Base-by-base conservation (phyloP, 2,113 vertebrate genomes). In the Recurvirostra avosetta region DNA sequence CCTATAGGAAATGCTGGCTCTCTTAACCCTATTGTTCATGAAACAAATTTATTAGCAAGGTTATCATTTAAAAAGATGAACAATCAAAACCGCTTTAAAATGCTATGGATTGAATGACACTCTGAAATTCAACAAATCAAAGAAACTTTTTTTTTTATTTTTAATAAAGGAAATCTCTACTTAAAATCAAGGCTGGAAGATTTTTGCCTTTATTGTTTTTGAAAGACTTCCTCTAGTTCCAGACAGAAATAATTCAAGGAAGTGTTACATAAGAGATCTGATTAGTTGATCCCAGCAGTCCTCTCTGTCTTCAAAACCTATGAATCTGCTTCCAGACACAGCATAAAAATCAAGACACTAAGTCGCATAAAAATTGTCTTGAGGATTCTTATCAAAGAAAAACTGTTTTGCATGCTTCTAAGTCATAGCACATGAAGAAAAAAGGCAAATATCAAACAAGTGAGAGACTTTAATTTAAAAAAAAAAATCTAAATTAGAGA, bases 211-310 rank as follows among this genome's bases (percentile, higher is more conserved):
- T 83, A 62, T 77, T 92, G 63, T 91, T 94, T 95, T 85, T 92
- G 55, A 94, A 97, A 87, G 65, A 85, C 40, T 91, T 96, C 94
- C 91, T 96, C 56, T 85, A 81, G 80, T 68, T 94, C 52, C 61
- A 94, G 61, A 81, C 56, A 94, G 91, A 91, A 96, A 94, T 96
- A 97, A 96, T 95, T 94, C 86, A 92, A 92, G 91, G 95, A 97
- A 96, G 77, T 95, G 81, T 96, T 94, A 82, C 65, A 87, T 87
- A 97, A 96, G 43, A 87, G 34, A 90, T 61, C 70, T 82, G 77
- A 92, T 78, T 61, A 89, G 77, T 40, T 81, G 61, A 94, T 81
- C 38, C 50, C 65, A 94, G 40, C 20, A 81, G 52, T 56, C 55
- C 29, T 63, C 30, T 83, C 50, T 55, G 18, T 81, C 91, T 94